phyloP scores from a whole-genome alignment of 2,888 invertebrate genomes.

The Ferdinandea cuprea region DNA sequence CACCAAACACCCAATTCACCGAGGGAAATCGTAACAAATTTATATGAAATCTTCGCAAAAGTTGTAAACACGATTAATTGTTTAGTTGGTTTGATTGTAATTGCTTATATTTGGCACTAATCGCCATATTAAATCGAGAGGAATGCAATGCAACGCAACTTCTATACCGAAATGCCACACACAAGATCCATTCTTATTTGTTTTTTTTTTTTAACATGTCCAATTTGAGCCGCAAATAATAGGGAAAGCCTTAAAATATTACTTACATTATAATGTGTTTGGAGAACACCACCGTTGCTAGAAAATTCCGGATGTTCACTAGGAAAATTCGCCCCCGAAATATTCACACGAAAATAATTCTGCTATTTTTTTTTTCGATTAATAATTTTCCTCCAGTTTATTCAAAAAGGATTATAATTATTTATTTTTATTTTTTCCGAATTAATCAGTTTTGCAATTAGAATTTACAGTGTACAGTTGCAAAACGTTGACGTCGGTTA shows the following conservation, averaged over 20 bases:
- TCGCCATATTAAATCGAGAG: slow-evolving; percentile 26
- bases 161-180: slow-evolving; percentile 13
- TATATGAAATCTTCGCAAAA: slow-evolving; percentile 7
- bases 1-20: slow-evolving; percentile 14
- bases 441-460: slow-evolving; percentile 28
- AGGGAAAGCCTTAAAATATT: slow-evolving; percentile 20
- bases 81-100: not conserved
- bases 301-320: slow-evolving; percentile 43
- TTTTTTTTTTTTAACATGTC: slow-evolving; percentile 27
- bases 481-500: slow-evolving; percentile 57
- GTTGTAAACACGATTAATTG: not conserved
- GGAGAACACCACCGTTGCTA: slow-evolving; percentile 42
- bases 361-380: slow-evolving; percentile 2
- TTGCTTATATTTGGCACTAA: slow-evolving; percentile 7
- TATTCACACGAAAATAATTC: slow-evolving; percentile 26
- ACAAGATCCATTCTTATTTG: slow-evolving; percentile 14
- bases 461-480: slow-evolving; percentile 39
- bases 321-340: slow-evolving; percentile 32
- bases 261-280: slow-evolving; percentile 49
- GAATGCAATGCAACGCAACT: slow-evolving; percentile 29
- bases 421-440: slow-evolving; percentile 20
- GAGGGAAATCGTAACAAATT: slow-evolving; percentile 33
- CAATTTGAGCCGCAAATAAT: slow-evolving; percentile 13
- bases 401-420: not conserved
- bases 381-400: slow-evolving; percentile 20